phyloP scores from a whole-genome alignment of 2,113 vertebrate species.

The Albula goreensis region DNA sequence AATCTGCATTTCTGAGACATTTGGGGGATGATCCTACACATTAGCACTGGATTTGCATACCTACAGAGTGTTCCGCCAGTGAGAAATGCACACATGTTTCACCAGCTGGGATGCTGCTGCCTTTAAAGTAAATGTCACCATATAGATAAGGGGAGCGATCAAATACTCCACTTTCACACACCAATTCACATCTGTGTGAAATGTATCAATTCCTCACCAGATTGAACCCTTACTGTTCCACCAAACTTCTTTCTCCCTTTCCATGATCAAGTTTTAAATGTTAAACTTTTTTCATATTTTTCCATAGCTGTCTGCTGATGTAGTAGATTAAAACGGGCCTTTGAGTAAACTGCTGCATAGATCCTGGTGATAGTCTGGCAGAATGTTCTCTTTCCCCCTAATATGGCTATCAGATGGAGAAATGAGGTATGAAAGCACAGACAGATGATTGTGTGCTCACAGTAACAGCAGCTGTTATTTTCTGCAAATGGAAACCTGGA shows the following conservation, averaged over 20 bases:
- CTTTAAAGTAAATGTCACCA: too few species aligned
- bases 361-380: neutral
- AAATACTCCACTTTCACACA: too few species aligned
- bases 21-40: too few species aligned
- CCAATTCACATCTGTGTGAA: neutral
- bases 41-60: too few species aligned
- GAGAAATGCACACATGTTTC: too few species aligned
- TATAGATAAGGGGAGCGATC: too few species aligned
- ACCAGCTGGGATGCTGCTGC: too few species aligned
- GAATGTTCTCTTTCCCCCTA: constrained; percentile 61
- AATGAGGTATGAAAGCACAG: constrained; percentile 70
- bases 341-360: neutral
- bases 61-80: too few species aligned
- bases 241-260: neutral
- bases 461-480: constrained; percentile 43
- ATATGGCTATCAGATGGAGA: constrained; percentile 57
- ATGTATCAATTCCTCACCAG: neutral
- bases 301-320: neutral
- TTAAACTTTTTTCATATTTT: neutral
- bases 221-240: neutral
- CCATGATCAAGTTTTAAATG: neutral
- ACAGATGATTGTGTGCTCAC: neutral
- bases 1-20: too few species aligned
- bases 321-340: neutral
- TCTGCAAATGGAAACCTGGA: constrained; percentile 27